Base-by-base conservation (phyloP, 2,888 invertebrate genomes). In the Apomyelois bistriatella region DNA sequence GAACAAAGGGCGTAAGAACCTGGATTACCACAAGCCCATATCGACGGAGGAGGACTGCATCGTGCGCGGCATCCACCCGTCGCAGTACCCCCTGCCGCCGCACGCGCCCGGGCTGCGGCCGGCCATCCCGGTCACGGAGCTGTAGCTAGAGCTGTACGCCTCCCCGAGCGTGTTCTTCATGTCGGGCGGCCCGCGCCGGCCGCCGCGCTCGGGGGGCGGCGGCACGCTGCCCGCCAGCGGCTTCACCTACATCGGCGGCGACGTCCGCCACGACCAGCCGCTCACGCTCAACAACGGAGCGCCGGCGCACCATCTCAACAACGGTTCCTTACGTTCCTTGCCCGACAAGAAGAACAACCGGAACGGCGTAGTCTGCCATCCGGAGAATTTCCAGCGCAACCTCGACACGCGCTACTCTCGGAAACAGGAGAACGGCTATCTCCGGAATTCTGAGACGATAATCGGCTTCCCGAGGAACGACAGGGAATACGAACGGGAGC, bases 71-170 rank as follows among this genome's bases (percentile, higher is more conserved):
- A 92, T 93, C 59, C 92, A 92, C 73, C 89, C 91, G 55, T 83
- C 88, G 60, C 90, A 88, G 75, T 91, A 88, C 82, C 87, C 87
- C 56, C 81, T 75, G 92, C 77, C 85, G 70, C 85, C 22, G 22
- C 22, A 84, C 85, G 70, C 84, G 64, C 83, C 76, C 87, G 91
- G 81, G 91, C 89, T 79, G 74, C 81, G 83, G 74, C 95, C 95
- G 15, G 95, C 95, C 15, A 95, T 96, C 74, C 97, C 97, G 65
- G 96, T 96, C 72, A 97, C 97, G 92, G 97, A 96, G 83, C 96
- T 97, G 95, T 97, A 96, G 96, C 96, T 96, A 96, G 96, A 96
- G 93, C 95, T 96, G 91, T 95, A 96, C 95, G 96, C 96, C 93
- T 95, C 96, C 91, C 94, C 93, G 91, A 94, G 92, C 93, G 94